Base-by-base conservation (phyloP, 2,113 vertebrate species). In the Nanorana parkeri region DNA sequence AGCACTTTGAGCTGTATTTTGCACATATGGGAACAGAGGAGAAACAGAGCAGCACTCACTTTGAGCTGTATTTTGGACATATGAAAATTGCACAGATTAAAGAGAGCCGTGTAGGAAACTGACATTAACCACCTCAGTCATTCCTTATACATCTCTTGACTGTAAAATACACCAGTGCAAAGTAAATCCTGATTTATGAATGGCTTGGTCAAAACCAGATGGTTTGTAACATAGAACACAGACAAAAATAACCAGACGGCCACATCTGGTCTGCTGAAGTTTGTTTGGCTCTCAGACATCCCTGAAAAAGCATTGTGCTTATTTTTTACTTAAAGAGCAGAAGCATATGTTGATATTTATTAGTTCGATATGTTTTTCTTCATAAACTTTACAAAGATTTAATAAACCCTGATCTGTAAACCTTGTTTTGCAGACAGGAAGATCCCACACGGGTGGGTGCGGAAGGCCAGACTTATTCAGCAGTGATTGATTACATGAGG, bases 121-220 rank as follows among this genome's bases (percentile, higher is more conserved):
- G 71, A 58, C 54, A 36, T 36, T 36, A 47, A n/a, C 71, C 71
- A 60, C 20, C 13, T 36, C 10, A 74, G 54, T 28, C 58, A 74
- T 32, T 32, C 56, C 56, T 36, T 55, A 74, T 74, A 20, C 54
- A 60, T 74, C 20, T 21, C 28, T n/a, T 74, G 54, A 16, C 71
- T 21, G 54, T 58, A 54, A 58, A 32, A 15, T 28, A 60, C 71
- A 0, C 28, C 17, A 2, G 7, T 54, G 16, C 2, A 19, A 17
- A 52, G 7, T 73, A 29, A 28, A 29, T 73, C 51, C 69, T 73
- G 69, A 56, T 73, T 56, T 73, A 73, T 56, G 52, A 73, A 73
- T 28, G 52, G 20, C 51, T 73, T 72, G 55, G 54, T 73, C 8
- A 73, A 56, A 73, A 52, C 26, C 71, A 73, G 71, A 74, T 74